Conservation (phyloP, 2,888 invertebrate genomes). For the Camponotus fellah region DNA sequence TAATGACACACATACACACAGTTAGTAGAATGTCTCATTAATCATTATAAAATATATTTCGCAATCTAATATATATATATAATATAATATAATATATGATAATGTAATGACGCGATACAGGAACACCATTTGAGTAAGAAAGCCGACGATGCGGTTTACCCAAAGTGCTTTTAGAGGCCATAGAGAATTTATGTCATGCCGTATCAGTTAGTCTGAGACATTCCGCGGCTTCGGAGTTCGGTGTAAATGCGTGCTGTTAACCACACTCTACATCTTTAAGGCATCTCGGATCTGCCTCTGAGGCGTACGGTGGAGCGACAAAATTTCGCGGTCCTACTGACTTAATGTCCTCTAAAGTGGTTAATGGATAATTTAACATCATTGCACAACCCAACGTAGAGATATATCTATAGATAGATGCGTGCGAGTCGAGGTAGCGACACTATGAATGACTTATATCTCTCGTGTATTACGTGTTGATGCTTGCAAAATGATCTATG, state of each 20-base stretch:
- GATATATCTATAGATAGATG: no score
- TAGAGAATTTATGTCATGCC: slow-evolving; percentile 63
- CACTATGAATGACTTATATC: slow-evolving; percentile 42
- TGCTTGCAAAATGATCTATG: slow-evolving; percentile 25
- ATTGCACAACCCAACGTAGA: slow-evolving; percentile 21
- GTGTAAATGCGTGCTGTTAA: slow-evolving; percentile 62
- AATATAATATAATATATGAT: not conserved
- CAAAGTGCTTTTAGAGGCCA: slow-evolving; percentile 44
- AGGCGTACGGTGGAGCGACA: slow-evolving; percentile 26
- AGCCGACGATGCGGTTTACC: slow-evolving; percentile 36
- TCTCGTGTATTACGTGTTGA: slow-evolving; percentile 29
- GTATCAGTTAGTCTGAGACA: slow-evolving; percentile 57
- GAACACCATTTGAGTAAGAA: slow-evolving; percentile 32
- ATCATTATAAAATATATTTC: not conserved
- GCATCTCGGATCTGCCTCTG: slow-evolving; percentile 37
- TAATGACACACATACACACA: not conserved
- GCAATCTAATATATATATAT: not conserved
- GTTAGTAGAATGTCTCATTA: not conserved
- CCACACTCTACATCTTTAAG: slow-evolving; percentile 69
- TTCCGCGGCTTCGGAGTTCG: slow-evolving; percentile 59
- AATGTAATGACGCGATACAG: not conserved
- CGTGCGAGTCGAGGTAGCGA: slow-evolving; percentile 29
- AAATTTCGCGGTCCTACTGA: slow-evolving; percentile 56
- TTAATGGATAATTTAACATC: slow-evolving; percentile 73
- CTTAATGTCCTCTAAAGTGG: slow-evolving; percentile 64